phyloP scores from a whole-genome alignment of 2,113 vertebrate species.

The Zeus faber region DNA sequence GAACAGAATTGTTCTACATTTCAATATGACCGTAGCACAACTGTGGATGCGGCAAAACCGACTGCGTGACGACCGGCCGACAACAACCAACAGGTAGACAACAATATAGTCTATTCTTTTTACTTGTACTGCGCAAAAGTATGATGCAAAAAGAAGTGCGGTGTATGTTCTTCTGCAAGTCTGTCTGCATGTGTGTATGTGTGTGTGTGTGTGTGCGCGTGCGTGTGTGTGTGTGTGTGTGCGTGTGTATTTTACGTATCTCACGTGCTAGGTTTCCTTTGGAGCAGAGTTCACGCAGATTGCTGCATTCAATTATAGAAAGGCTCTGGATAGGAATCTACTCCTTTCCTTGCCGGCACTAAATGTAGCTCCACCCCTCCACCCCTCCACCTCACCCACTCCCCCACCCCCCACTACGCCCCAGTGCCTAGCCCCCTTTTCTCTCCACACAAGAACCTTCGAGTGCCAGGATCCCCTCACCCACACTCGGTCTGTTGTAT shows the following conservation, averaged over 20 bases:
- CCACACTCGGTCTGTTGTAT: constrained; percentile 44
- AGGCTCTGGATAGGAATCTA: constrained; percentile 43
- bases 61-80: constrained; percentile 11
- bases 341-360: constrained; percentile 17
- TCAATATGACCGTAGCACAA: constrained; percentile 24
- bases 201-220: constrained; percentile 4
- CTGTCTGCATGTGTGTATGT: constrained; percentile 7
- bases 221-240: neutral
- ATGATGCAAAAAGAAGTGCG: constrained; percentile 9
- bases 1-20: constrained; percentile 26
- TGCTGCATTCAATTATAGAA: constrained; percentile 61
- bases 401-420: constrained; percentile 12
- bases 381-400: too few relatives aligned
- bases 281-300: constrained; percentile 33
- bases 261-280: constrained; percentile 32
- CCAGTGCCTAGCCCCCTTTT: constrained; percentile 38
- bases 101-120: constrained; percentile 3
- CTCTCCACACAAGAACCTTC: constrained; percentile 38
- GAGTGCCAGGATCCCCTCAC: constrained; percentile 49
- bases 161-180: constrained; percentile 11
- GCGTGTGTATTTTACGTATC: constrained; percentile 2
- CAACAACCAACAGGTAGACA: neutral
- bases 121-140: neutral
- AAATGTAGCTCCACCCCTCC: constrained; percentile 2
- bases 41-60: constrained; percentile 7